phyloP scores from a whole-genome alignment of 2,797 vertebrate species.

The Arrhamphus sclerolepis region DNA sequence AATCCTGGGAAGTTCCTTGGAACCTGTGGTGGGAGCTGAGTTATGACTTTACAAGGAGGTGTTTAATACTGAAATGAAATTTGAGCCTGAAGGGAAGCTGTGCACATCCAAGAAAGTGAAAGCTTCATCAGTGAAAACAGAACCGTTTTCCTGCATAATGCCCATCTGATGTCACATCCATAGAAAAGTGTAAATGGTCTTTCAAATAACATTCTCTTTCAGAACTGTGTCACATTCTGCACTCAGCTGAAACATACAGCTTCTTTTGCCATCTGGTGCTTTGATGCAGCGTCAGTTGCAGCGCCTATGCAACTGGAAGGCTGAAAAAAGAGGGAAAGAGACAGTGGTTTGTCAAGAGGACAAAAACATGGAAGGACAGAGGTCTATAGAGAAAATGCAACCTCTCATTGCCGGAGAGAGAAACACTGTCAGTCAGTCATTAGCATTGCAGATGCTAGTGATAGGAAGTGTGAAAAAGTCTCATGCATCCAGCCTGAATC shows the following conservation, averaged over 20 bases:
- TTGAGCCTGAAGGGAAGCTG: constrained; percentile 24
- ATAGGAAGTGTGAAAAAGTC: constrained; percentile 81
- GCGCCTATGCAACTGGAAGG: constrained; percentile 56
- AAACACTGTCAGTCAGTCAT: constrained; percentile 70
- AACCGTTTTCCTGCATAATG: constrained; percentile 11
- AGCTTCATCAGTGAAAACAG: constrained; percentile 7
- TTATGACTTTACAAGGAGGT: constrained; percentile 37
- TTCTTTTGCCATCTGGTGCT: constrained; percentile 62
- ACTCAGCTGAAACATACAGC: constrained; percentile 62
- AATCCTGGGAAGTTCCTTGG: constrained; percentile 39
- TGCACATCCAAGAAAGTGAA: constrained; percentile 14
- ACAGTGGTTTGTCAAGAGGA: constrained; percentile 33
- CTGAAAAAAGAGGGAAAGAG: constrained; percentile 21
- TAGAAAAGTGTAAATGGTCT: constrained; percentile 50
- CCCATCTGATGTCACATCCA: constrained; percentile 36
- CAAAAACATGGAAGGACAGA: constrained; percentile 49
- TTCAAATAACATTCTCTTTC: constrained; percentile 51
- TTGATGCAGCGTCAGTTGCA: constrained; percentile 62
- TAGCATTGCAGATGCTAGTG: constrained; percentile 85
- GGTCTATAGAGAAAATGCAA: constrained; percentile 60
- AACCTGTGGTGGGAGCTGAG: constrained; percentile 32
- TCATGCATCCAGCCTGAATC: constrained; percentile 78
- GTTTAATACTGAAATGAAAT: constrained; percentile 47
- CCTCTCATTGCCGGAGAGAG: constrained; percentile 43
- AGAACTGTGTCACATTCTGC: constrained; percentile 54